phyloP scores from a whole-genome alignment of 2,797 vertebrate genomes.

The Scolopax rusticola region DNA sequence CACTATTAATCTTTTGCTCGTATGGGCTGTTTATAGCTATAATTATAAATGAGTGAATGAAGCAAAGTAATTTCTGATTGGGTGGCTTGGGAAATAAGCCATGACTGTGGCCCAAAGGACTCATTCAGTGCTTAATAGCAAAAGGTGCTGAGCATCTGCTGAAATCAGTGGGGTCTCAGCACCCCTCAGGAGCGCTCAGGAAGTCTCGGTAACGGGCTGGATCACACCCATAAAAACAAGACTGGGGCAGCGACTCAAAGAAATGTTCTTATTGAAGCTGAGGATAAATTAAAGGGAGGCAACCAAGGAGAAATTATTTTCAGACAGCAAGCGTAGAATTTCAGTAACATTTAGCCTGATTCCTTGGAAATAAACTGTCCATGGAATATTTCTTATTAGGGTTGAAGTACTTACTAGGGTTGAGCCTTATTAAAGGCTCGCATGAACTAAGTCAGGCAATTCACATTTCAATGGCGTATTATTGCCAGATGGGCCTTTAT shows the following conservation, averaged over 20 bases:
- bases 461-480: background rate
- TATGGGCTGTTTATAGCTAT: constrained; percentile 27
- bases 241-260: constrained; percentile 1
- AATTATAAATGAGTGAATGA: constrained; percentile 32
- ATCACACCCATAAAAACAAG: background rate
- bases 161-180: background rate
- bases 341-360: constrained; percentile 15
- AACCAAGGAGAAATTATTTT: constrained; percentile 63
- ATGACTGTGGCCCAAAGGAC: background rate
- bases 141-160: background rate
- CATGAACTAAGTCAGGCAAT: background rate
- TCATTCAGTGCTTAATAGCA: fast-evolving
- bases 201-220: fast-evolving
- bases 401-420: background rate
- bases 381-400: background rate
- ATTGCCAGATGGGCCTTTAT: background rate
- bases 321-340: background rate
- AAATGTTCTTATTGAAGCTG: constrained; percentile 30
- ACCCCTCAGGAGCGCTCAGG: background rate
- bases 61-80: constrained; percentile 25
- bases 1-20: constrained; percentile 61
- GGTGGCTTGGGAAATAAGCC: background rate
- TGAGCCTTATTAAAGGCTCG: background rate
- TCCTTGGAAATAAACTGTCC: constrained; percentile 32
- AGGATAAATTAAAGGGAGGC: constrained; percentile 67